These are phyloP conservation scores for Clavelina lepadiformis DNA, from an alignment of 23 tunicate species.

Conservation along the genomic window DNA sequence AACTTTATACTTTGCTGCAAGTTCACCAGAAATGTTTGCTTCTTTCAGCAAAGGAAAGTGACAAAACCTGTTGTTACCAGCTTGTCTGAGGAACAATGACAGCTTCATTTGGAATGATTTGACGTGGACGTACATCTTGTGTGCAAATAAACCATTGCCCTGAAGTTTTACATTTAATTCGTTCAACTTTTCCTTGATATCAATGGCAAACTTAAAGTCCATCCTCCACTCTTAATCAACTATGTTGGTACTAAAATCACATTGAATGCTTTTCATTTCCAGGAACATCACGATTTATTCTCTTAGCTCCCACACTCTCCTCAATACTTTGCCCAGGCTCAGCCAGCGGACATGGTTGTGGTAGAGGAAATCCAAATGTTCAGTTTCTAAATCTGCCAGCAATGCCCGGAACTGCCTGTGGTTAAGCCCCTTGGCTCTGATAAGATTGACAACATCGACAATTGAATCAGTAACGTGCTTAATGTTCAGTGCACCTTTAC, in stretches of 20 bases:
- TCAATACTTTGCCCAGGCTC: slow-evolving; percentile 36
- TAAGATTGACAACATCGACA: slow-evolving; percentile 29
- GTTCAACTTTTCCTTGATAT: slow-evolving; percentile 30
- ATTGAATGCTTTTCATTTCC: slow-evolving; percentile 36
- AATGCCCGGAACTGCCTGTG: slow-evolving; percentile 33
- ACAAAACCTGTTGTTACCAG: slow-evolving; percentile 19
- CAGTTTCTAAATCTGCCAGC: slow-evolving; percentile 29
- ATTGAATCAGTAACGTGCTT: slow-evolving; percentile 23
- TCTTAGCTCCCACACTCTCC: slow-evolving; percentile 24
- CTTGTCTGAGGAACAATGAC: slow-evolving; percentile 27
- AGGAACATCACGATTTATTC: slow-evolving; percentile 31
- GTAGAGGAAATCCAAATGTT: slow-evolving; percentile 36
- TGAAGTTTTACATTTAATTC: slow-evolving; percentile 33
- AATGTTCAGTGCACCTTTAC: slow-evolving; percentile 26
- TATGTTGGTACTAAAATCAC: slow-evolving; percentile 33
- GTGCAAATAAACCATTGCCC: slow-evolving; percentile 37
- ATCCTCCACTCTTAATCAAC: slow-evolving; percentile 35
- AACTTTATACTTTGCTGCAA: slow-evolving; percentile 29
- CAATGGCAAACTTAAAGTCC: slow-evolving; percentile 40
- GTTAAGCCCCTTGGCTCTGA: slow-evolving; percentile 33
- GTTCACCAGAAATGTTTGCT: slow-evolving; percentile 22
- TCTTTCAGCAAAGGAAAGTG: slow-evolving; percentile 28
- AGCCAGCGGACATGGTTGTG: slow-evolving; percentile 45
- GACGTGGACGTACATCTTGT: slow-evolving; percentile 22
- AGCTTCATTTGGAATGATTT: slow-evolving; percentile 36